A percentile compares a stretch with the other conserved stretches of the same genome.
Conservation (phyloP, 1,140 invertebrate species). For the Anastrepha obliqua region DNA sequence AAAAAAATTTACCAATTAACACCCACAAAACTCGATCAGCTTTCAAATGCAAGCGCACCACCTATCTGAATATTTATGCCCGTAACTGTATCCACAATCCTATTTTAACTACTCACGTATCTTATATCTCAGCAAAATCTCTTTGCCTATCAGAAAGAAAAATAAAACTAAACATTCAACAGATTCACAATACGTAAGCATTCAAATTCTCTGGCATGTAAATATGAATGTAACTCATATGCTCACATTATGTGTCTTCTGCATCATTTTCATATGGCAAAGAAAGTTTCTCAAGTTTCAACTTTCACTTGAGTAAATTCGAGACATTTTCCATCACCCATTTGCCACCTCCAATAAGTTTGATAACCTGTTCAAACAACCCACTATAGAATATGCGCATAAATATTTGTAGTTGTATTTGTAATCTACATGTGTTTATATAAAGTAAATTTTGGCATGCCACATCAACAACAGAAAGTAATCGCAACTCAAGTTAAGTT, state of each 20-base stretch:
- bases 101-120: too few species aligned
- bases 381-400: background rate
- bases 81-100: too few species aligned
- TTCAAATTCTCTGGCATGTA: background rate
- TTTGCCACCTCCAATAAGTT: background rate
- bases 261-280: background rate
- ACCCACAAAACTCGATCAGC: too few species aligned
- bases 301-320: conserved; percentile 49
- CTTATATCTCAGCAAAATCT: too few species aligned
- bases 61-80: too few species aligned
- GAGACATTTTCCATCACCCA: conserved; percentile 40
- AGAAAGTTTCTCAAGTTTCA: conserved; percentile 33
- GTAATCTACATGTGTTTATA: background rate
- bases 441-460: conserved; percentile 31
- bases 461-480: conserved; percentile 26
- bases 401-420: background rate
- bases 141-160: background rate
- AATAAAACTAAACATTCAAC: background rate
- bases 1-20: too few species aligned
- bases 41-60: too few species aligned
- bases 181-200: background rate
- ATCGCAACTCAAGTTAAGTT: conserved; percentile 8
- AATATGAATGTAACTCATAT: background rate
- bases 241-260: background rate
- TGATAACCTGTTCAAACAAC: conserved; percentile 13